Conservation (phyloP, 2,888 invertebrate species). For the Scaptomyza cyrtandrae region DNA sequence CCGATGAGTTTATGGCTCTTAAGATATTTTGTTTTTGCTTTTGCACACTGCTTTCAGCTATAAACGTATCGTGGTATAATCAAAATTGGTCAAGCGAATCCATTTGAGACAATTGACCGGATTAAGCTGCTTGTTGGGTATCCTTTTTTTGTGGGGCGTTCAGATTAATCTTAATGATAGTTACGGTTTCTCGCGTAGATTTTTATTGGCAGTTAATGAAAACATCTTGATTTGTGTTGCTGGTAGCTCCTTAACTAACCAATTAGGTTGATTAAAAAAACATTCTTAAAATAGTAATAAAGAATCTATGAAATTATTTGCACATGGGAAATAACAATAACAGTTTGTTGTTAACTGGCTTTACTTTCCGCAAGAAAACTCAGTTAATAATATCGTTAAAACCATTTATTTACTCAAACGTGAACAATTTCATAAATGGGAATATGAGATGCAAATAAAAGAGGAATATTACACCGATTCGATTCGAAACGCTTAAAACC, state of each 20-base stretch:
- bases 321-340: background rate
- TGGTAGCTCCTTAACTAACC: no score
- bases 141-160: background rate
- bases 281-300: background rate
- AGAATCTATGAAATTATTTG: background rate
- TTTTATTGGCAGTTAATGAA: conserved; percentile 1
- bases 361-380: background rate
- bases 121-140: conserved; percentile 15
- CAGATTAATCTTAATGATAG: conserved; percentile 33
- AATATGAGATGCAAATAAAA: conserved; percentile 19
- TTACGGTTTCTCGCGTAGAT: conserved; percentile 11
- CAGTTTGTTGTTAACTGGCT: background rate
- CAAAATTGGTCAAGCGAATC: conserved; percentile 24
- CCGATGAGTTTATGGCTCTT: conserved; percentile 43
- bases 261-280: no score
- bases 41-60: background rate
- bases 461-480: conserved; percentile 19
- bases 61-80: conserved; percentile 10
- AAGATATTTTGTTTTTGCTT: conserved; percentile 12
- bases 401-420: conserved; percentile 12
- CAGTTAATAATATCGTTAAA: conserved; percentile 15
- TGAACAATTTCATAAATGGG: conserved; percentile 13
- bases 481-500: conserved; percentile 39
- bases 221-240: background rate
- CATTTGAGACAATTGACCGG: conserved; percentile 22